phyloP scores from a whole-genome alignment of 2,888 invertebrate species.

The Sarcophaga variegata region DNA sequence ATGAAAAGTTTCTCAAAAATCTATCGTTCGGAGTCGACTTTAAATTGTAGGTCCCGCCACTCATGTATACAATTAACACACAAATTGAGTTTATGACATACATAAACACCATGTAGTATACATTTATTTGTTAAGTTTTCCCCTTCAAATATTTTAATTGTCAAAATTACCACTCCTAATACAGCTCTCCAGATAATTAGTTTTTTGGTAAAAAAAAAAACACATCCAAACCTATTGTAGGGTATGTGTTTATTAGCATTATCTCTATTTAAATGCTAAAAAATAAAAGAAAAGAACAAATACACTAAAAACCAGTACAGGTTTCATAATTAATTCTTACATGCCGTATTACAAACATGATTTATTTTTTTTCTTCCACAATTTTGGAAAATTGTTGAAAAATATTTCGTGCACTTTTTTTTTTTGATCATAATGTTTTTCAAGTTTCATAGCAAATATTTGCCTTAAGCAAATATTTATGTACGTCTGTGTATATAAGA shows the following conservation, averaged over 20 bases:
- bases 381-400: slow-evolving; percentile 47
- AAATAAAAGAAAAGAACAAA: not conserved
- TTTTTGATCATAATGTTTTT: not conserved
- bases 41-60: too few relatives aligned
- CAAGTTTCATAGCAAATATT: slow-evolving; percentile 17
- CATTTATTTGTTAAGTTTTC: too few relatives aligned
- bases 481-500: not conserved
- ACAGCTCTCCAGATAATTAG: too few relatives aligned
- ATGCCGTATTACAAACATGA: slow-evolving; percentile 43
- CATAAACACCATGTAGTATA: too few relatives aligned
- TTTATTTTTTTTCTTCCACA: slow-evolving; percentile 47
- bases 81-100: too few relatives aligned
- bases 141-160: too few relatives aligned
- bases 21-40: too few relatives aligned
- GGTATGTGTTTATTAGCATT: not conserved
- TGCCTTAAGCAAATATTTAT: slow-evolving; percentile 54
- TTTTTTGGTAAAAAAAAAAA: too few relatives aligned
- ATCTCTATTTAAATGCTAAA: not conserved
- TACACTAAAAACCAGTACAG: slow-evolving; percentile 32
- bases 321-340: slow-evolving; percentile 60
- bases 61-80: too few relatives aligned
- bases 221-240: not conserved
- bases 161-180: not conserved
- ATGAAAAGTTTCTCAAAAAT: too few relatives aligned
- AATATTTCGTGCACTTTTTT: slow-evolving; percentile 26